A percentile compares a stretch with the other conserved stretches of the same genome.
phyloP scores from a whole-genome alignment of 2,888 invertebrate genomes.

The Pecten maximus region DNA sequence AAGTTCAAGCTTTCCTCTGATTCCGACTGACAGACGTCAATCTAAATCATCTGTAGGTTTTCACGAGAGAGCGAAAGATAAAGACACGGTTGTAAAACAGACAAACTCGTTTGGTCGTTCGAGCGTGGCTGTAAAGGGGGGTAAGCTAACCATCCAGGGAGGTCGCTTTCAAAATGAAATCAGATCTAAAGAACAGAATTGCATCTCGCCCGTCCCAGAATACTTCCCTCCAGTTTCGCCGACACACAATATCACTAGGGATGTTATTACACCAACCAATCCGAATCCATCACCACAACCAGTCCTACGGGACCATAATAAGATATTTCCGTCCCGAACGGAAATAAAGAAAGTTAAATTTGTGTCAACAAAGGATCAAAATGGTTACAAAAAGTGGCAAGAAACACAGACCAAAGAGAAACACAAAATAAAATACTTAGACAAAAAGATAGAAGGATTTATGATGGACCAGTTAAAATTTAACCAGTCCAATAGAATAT shows the following conservation, averaged over 20 bases:
- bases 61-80: neutral
- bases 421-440: constrained; percentile 23
- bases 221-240: constrained; percentile 12
- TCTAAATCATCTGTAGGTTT: neutral
- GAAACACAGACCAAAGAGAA: constrained; percentile 21
- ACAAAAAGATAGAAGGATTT: constrained; percentile 42
- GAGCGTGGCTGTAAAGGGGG: neutral
- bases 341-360: neutral
- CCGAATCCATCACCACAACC: neutral
- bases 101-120: neutral
- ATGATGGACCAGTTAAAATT: constrained; percentile 41
- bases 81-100: neutral
- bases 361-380: neutral
- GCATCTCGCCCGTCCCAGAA: neutral
- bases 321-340: neutral
- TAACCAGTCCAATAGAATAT: constrained; percentile 34
- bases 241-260: constrained; percentile 2
- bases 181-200: neutral
- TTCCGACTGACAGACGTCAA: neutral
- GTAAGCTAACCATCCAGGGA: neutral
- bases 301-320: neutral
- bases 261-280: neutral
- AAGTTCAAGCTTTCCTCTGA: neutral
- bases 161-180: constrained; percentile 1
- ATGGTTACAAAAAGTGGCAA: neutral